Conservation (phyloP, 92 coral and sea anemone genomes). For the Zoanthus solanderi region DNA sequence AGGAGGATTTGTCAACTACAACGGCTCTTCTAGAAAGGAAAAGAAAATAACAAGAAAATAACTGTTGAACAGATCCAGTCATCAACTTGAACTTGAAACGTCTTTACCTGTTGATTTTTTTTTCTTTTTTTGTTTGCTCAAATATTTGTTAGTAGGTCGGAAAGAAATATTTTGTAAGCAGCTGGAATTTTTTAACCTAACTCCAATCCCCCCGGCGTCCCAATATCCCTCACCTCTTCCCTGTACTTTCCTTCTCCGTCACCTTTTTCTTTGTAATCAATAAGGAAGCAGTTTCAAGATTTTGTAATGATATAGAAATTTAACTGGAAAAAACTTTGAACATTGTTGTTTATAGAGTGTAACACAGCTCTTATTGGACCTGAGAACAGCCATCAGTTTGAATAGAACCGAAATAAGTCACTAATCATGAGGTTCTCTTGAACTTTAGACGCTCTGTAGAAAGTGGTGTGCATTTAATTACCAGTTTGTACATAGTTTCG, state of each 20-base stretch:
- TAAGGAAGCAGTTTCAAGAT: background rate
- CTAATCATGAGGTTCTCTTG: background rate
- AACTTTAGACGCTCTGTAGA: background rate
- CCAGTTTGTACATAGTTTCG: conserved; percentile 5
- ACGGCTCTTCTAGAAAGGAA: background rate
- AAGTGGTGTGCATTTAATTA: background rate
- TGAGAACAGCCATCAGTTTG: background rate
- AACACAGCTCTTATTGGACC: background rate
- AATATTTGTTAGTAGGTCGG: too few relatives aligned
- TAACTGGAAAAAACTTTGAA: background rate
- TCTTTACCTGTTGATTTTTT: too few relatives aligned
- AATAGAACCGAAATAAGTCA: background rate
- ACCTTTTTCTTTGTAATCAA: background rate
- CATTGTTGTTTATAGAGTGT: background rate
- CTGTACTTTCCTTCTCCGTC: background rate
- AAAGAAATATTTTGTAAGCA: too few relatives aligned
- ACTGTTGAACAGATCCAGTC: too few relatives aligned
- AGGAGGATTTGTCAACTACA: background rate
- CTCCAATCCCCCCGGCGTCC: background rate
- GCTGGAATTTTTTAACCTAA: background rate
- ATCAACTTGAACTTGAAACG: too few relatives aligned
- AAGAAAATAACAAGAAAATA: too few relatives aligned
- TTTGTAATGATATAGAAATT: background rate
- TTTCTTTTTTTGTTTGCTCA: too few relatives aligned
- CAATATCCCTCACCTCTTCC: background rate